A percentile compares a stretch with the other conserved stretches of the same genome.
phyloP scores from a whole-genome alignment of 2,888 invertebrate genomes.

The Drosophila nr. medialis region DNA sequence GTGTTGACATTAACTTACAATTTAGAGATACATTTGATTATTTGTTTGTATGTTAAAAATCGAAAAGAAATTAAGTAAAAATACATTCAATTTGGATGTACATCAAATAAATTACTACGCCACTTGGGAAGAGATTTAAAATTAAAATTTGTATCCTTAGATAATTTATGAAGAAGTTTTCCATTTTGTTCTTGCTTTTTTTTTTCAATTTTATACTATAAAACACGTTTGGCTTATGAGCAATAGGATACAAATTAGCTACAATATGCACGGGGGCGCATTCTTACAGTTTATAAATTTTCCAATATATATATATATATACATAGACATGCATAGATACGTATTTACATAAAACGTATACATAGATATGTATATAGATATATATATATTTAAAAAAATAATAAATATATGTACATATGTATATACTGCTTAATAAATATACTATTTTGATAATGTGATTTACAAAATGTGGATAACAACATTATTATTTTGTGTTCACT shows the following conservation, averaged over 20 bases:
- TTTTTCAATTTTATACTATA: neutral
- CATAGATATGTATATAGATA: neutral
- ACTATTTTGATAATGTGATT: constrained; percentile 20
- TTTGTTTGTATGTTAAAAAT: constrained; percentile 46
- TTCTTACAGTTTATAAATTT: constrained; percentile 36
- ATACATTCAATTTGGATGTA: constrained; percentile 54
- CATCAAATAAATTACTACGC: constrained; percentile 57
- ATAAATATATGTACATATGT: constrained; percentile 44
- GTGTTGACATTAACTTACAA: constrained; percentile 57
- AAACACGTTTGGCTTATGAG: too few relatives aligned
- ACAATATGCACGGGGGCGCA: constrained; percentile 54
- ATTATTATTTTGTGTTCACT: constrained; percentile 40
- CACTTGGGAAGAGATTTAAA: constrained; percentile 10
- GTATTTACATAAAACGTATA: neutral
- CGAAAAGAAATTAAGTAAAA: constrained; percentile 54
- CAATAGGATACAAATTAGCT: constrained; percentile 69
- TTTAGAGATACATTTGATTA: constrained; percentile 53
- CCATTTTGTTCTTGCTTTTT: constrained; percentile 11
- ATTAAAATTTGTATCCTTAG: constrained; percentile 46
- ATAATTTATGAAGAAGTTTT: constrained; percentile 23
- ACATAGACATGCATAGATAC: constrained; percentile 22
- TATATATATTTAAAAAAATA: constrained; percentile 27
- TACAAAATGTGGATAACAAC: constrained; percentile 24
- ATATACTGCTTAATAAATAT: constrained; percentile 55
- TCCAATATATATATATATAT: constrained; percentile 20